phyloP scores from a whole-genome alignment of 1,140 invertebrate genomes.

The Hetaerina americana region DNA sequence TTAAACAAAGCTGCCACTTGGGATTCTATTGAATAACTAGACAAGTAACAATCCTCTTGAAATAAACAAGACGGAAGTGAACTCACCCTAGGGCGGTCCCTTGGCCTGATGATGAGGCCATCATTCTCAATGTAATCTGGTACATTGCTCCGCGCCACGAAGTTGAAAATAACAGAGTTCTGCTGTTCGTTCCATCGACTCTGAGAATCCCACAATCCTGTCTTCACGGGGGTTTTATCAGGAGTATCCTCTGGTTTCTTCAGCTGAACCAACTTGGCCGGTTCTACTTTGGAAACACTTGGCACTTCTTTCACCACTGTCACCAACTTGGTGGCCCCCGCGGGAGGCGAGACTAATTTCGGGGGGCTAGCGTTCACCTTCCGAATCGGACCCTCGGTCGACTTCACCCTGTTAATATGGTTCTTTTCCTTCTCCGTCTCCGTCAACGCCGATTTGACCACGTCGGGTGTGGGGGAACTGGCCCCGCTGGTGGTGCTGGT shows the following conservation, averaged over 20 bases:
- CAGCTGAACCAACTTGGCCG: neutral
- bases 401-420: slow-evolving; percentile 52
- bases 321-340: neutral
- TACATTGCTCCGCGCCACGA: slow-evolving; percentile 65
- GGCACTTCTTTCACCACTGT: neutral
- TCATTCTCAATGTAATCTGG: slow-evolving; percentile 85
- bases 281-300: neutral
- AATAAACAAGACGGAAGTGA: neutral
- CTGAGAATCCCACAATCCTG: slow-evolving; percentile 12
- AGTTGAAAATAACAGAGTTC: slow-evolving; percentile 76
- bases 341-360: neutral
- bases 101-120: slow-evolving; percentile 27
- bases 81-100: neutral
- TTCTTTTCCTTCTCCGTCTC: slow-evolving; percentile 55
- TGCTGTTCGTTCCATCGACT: slow-evolving; percentile 37
- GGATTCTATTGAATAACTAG: no score
- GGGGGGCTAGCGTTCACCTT: neutral
- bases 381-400: slow-evolving; percentile 27
- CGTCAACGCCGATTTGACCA: slow-evolving; percentile 26
- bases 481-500: no score
- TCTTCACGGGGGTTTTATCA: neutral
- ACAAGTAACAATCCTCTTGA: no score
- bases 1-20: no score
- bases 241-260: neutral
- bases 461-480: neutral